Evolutionary conservation across 2,797 vertebrate genomes (phyloP).

Genomic region (Rhodeus uyekii): DNA sequence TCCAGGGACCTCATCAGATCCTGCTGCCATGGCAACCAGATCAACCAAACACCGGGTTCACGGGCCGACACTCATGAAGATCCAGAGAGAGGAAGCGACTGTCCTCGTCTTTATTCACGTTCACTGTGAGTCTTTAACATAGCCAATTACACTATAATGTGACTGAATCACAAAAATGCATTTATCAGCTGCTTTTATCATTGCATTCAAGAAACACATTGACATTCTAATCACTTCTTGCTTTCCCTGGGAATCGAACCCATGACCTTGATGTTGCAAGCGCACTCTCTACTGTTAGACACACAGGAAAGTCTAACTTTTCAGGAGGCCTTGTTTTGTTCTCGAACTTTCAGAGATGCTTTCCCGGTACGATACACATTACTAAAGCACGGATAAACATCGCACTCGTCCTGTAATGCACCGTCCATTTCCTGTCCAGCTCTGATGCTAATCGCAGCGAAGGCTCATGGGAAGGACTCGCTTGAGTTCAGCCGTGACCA

Average conservation of each 20-base stretch:
- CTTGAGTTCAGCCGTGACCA: slow-evolving; percentile 1
- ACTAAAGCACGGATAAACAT: not conserved
- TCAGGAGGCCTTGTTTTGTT: not conserved
- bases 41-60: slow-evolving; percentile 57
- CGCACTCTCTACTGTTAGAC: too few species aligned
- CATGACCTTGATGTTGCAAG: too few species aligned
- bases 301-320: too few species aligned
- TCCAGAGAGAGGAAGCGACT: not conserved
- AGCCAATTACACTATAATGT: not conserved
- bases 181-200: too few species aligned
- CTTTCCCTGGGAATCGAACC: too few species aligned
- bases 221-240: too few species aligned
- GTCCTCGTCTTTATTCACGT: not conserved
- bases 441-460: slow-evolving; percentile 8
- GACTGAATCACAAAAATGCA: not conserved
- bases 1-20: slow-evolving; percentile 64
- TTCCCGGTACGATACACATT: not conserved
- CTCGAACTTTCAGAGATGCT: not conserved
- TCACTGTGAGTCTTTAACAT: not conserved
- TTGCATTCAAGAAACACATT: too few species aligned
- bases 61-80: slow-evolving; percentile 26
- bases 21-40: slow-evolving; percentile 61
- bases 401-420: too few species aligned
- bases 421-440: slow-evolving; percentile 6
- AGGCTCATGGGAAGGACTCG: not conserved